Evolutionary conservation across 1,140 invertebrate species (phyloP).

Genomic region (Sminthurinus signatus): DNA sequence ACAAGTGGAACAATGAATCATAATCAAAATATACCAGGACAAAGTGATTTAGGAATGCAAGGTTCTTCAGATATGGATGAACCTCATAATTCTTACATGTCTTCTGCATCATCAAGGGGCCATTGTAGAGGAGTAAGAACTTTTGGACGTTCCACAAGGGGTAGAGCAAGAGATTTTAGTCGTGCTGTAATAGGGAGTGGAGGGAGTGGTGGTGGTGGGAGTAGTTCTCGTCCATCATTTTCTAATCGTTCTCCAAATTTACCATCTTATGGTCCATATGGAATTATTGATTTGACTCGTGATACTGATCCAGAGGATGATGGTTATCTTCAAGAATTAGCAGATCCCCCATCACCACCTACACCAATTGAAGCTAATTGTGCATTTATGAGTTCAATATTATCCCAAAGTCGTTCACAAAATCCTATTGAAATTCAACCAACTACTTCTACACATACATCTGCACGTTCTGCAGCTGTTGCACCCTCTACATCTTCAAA

Average conservation of each 20-base stretch:
- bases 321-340: neutral
- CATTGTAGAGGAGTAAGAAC: too few relatives aligned
- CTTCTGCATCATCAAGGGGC: too few relatives aligned
- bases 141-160: too few relatives aligned
- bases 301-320: constrained; percentile 18
- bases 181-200: neutral
- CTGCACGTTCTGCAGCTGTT: neutral
- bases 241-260: too few relatives aligned
- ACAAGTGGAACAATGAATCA: too few relatives aligned
- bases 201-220: neutral
- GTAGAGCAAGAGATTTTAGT: too few relatives aligned
- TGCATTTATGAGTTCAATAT: neutral
- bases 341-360: constrained; percentile 3
- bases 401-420: neutral
- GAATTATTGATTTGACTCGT: constrained; percentile 18
- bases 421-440: neutral
- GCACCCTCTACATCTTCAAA: neutral
- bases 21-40: too few relatives aligned
- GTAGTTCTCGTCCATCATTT: too few relatives aligned
- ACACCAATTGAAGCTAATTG: constrained; percentile 7
- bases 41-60: too few relatives aligned
- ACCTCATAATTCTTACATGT: too few relatives aligned
- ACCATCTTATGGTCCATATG: neutral
- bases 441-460: too few relatives aligned
- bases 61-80: too few relatives aligned